Base-by-base conservation (phyloP, 2,888 invertebrate genomes). In the Ennomos erosarius region DNA sequence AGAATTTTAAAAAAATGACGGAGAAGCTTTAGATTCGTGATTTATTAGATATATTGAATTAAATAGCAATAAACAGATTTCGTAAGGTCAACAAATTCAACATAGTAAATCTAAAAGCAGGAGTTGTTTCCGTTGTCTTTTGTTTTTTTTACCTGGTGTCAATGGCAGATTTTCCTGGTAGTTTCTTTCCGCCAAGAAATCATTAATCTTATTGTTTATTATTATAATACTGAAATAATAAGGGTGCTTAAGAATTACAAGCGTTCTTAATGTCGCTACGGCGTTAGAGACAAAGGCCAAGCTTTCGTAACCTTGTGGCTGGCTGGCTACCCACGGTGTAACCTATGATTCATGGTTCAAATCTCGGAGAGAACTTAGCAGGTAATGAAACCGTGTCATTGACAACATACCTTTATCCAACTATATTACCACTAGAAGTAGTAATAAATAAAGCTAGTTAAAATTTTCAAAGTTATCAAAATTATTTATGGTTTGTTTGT, bases 231-330 rank as follows among this genome's bases (percentile, higher is more conserved):
- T 61, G 58, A 55, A 64, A 59, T 48, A 55, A 55, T 49, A 50
- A 44, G 49, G 55, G 60, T 52, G 65, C 58, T 53, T 57, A 70
- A 67, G 64, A 69, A 73, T 70, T 57, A 56, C 70, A 73, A 74
- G 65, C 71, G 74, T 75, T 72, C 64, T 67, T 71, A 69, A 58
- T 58, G 73, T 67, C 64, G 55, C 54, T 56, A 55, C 69, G 65
- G 71, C 71, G 70, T 69, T 73, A 70, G 65, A 75, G 72, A 79
- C 81, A 82, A 81, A 82, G 82, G 81, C 80, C 74, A 73, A 67
- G 76, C 81, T 82, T 82, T 82, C 81, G 65, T 76, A 82, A 76
- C 83, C 83, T 82, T 82, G 82, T 66, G 59, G 67, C 64, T 62
- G 67, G 67, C 68, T 67, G 60, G 67, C 73, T 74, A 72, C 72